These are phyloP conservation scores for Catharus bicknelli DNA, from an alignment of 2,113 vertebrate species.

Conservation along the genomic window DNA sequence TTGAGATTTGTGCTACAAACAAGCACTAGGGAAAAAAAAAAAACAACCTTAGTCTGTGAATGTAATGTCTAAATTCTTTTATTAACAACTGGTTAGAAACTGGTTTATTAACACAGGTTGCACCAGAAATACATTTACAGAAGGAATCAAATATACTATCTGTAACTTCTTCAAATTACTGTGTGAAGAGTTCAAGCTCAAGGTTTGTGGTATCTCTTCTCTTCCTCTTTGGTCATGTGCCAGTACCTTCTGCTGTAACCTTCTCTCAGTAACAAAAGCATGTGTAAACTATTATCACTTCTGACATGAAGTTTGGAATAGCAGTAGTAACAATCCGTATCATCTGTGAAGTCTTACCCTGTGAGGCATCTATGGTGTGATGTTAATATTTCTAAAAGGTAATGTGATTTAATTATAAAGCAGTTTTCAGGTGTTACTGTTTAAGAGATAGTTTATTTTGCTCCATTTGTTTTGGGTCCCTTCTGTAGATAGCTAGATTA, in stretches of 20 bases:
- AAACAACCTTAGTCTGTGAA: background rate
- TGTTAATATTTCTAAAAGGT: background rate
- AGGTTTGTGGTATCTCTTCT: background rate
- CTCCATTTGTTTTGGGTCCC: background rate
- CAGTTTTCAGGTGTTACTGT: background rate
- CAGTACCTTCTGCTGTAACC: background rate
- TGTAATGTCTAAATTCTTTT: background rate
- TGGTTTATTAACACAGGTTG: background rate
- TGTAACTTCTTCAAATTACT: background rate
- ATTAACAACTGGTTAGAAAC: background rate
- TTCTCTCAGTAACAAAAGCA: background rate
- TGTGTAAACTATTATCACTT: background rate
- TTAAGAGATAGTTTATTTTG: background rate
- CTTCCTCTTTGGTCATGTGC: background rate
- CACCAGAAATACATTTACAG: background rate
- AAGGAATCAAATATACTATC: background rate
- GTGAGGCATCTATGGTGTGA: background rate
- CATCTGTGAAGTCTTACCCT: background rate
- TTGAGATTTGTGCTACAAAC: background rate
- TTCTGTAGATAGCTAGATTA: background rate
- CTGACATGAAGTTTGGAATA: background rate
- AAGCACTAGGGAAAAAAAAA: background rate
- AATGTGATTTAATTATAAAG: background rate
- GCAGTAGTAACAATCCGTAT: background rate
- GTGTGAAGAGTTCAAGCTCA: background rate